A percentile compares a stretch with the other conserved stretches of the same genome.
Conservation (phyloP, 2,797 vertebrate genomes). For the Graptemys geographica region DNA sequence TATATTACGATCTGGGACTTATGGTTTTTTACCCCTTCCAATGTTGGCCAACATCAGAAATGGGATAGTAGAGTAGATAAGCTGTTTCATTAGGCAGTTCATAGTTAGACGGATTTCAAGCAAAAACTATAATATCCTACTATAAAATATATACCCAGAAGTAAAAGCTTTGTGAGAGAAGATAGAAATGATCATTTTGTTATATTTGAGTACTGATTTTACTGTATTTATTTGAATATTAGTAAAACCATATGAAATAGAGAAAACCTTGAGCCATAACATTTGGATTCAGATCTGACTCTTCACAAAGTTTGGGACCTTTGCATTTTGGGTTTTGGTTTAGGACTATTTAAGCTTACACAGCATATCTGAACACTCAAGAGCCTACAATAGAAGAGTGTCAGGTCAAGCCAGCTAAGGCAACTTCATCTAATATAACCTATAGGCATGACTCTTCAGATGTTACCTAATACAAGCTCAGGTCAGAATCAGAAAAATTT, state of each 20-base stretch:
- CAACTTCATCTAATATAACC: background rate
- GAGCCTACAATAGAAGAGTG: conserved; percentile 23
- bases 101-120: conserved; percentile 66
- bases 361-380: background rate
- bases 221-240: background rate
- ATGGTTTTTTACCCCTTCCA: conserved; percentile 60
- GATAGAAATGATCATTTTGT: conserved; percentile 38
- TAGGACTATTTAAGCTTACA: background rate
- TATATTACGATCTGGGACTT: background rate
- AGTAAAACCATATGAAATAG: background rate
- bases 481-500: background rate
- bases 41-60: conserved; percentile 61
- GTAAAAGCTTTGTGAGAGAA: conserved; percentile 53
- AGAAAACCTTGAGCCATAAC: background rate
- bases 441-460: background rate
- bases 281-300: background rate
- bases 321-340: background rate
- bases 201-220: conserved; percentile 22
- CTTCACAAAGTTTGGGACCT: background rate
- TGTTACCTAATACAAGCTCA: background rate
- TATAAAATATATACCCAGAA: conserved; percentile 49
- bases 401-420: background rate
- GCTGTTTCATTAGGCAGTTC: conserved; percentile 53
- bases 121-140: conserved; percentile 35
- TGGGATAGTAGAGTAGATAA: conserved; percentile 22